phyloP scores from a whole-genome alignment of 64 coral and sea anemone species.

The Exaiptasia diaphana region DNA sequence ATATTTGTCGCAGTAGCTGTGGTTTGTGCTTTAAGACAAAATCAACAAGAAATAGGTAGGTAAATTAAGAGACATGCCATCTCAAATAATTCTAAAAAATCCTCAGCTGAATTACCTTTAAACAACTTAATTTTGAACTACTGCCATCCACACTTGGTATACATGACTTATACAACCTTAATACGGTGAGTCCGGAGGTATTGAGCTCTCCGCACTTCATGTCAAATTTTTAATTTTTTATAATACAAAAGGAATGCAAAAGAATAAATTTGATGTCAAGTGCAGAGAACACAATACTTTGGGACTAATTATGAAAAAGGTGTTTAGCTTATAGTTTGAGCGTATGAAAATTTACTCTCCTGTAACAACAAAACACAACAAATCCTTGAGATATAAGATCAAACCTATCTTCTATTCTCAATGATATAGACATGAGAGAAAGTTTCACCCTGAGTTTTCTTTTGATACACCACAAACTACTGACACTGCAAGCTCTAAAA shows the following conservation, averaged over 20 bases:
- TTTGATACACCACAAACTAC: neutral
- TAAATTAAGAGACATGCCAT: too few species aligned
- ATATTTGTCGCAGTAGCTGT: conserved; percentile 37
- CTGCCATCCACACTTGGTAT: too few species aligned
- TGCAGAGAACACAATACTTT: too few species aligned
- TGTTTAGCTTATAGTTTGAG: too few species aligned
- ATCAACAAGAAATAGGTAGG: conserved; percentile 55
- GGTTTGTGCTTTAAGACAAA: conserved; percentile 40
- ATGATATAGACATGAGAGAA: conserved; percentile 15
- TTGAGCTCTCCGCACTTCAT: neutral
- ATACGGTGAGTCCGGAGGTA: neutral
- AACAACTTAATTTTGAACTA: too few species aligned
- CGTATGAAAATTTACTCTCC: conserved; percentile 3
- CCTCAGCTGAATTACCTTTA: too few species aligned
- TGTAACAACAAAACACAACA: neutral
- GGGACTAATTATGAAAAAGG: too few species aligned
- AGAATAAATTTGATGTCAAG: too few species aligned
- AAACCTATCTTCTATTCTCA: neutral
- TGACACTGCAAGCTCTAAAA: neutral
- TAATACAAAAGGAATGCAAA: too few species aligned
- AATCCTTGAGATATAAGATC: neutral
- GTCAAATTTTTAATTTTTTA: neutral
- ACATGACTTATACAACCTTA: neutral
- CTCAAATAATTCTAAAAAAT: too few species aligned
- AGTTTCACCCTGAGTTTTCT: conserved; percentile 23